A percentile compares a stretch with the other conserved stretches of the same genome.
These are phyloP conservation scores for Caenorhabditis doughertyi DNA, from an alignment of 2,888 invertebrate genomes.

Conservation along the genomic window DNA sequence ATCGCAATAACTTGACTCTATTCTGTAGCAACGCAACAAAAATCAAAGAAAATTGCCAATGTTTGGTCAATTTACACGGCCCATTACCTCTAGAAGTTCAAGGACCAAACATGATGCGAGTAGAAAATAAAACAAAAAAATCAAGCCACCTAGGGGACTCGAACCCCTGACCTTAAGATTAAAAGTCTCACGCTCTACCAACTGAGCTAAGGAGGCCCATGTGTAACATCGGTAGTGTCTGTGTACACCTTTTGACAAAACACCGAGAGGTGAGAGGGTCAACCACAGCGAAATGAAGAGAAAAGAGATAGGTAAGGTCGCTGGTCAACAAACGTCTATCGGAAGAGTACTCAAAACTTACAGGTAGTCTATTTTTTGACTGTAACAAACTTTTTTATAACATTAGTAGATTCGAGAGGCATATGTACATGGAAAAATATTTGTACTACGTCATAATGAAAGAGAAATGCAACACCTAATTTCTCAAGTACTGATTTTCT, in stretches of 20 bases:
- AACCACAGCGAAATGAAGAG: too few relatives aligned
- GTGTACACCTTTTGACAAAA: neutral
- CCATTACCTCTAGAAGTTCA: slow-evolving; percentile 33
- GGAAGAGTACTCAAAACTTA: slow-evolving; percentile 1
- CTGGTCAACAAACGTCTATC: neutral
- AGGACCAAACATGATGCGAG: slow-evolving; percentile 43
- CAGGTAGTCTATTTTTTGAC: too few relatives aligned
- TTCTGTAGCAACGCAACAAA: slow-evolving; percentile 8
- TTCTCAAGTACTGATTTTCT: neutral
- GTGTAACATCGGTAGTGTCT: neutral
- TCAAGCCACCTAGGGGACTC: slow-evolving; percentile 74
- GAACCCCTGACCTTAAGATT: slow-evolving; percentile 76
- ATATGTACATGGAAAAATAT: too few relatives aligned
- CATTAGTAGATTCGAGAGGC: too few relatives aligned
- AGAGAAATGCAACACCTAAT: too few relatives aligned
- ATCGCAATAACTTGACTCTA: slow-evolving; percentile 34
- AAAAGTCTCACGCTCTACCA: slow-evolving; percentile 79
- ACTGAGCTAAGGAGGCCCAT: slow-evolving; percentile 76
- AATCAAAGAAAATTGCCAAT: slow-evolving; percentile 26
- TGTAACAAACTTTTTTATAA: too few relatives aligned
- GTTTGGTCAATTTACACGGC: slow-evolving; percentile 35
- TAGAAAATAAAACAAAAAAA: slow-evolving; percentile 37
- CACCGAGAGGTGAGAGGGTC: neutral
- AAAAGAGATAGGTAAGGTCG: neutral
- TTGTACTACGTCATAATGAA: too few relatives aligned